These are phyloP conservation scores for Yoshiicerus persimilis DNA, from an alignment of 1,140 invertebrate species.

Conservation along the genomic window DNA sequence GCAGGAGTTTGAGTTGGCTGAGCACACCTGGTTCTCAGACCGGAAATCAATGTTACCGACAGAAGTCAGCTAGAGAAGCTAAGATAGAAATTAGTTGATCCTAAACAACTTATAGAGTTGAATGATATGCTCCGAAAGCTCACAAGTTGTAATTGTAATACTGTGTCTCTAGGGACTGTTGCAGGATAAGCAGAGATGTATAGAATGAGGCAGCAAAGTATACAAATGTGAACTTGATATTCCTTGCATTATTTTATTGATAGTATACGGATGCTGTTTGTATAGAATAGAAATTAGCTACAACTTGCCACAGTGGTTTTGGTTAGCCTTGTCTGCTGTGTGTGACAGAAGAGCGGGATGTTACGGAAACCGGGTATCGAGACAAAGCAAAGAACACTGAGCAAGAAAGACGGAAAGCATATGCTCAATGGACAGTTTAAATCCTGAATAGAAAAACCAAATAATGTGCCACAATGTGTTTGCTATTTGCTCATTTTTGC, in stretches of 20 bases:
- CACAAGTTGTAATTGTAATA: background rate
- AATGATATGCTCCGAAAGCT: background rate
- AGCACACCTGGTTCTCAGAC: conserved; percentile 35
- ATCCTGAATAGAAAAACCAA: background rate
- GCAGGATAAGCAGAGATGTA: background rate
- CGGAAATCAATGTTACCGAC: conserved; percentile 36
- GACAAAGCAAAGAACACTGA: background rate
- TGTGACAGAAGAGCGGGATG: background rate
- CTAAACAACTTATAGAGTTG: background rate
- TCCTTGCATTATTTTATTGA: background rate
- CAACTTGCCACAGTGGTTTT: background rate
- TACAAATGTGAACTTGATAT: background rate
- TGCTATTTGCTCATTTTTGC: too few species aligned
- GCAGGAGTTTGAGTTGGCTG: background rate
- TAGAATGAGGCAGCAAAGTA: background rate
- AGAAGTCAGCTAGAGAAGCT: background rate
- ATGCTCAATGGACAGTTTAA: background rate
- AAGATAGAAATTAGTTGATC: background rate
- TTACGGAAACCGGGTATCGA: background rate
- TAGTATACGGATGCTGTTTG: background rate
- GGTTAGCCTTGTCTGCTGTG: background rate
- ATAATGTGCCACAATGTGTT: too few species aligned
- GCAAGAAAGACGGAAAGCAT: background rate
- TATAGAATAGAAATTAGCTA: background rate
- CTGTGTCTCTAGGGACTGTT: background rate